A percentile compares a stretch with the other conserved stretches of the same genome.
These are phyloP conservation scores for Cololabis saira DNA, from an alignment of 2,113 vertebrate genomes.

Conservation along the genomic window DNA sequence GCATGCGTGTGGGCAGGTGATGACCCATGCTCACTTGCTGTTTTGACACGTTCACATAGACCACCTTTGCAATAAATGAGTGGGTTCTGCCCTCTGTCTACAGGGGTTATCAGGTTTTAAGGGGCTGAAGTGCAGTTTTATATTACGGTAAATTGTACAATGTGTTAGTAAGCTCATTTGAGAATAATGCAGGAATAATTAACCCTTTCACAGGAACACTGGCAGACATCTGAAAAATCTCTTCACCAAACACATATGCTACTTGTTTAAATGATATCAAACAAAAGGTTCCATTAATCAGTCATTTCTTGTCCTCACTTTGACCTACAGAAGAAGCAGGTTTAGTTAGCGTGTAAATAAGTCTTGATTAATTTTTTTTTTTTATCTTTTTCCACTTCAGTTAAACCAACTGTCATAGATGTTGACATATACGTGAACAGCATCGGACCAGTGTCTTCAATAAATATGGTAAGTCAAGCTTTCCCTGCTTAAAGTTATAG, in stretches of 20 bases:
- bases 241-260: no score
- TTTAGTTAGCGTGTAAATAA: background rate
- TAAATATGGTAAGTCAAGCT: slow-evolving; percentile 94
- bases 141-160: background rate
- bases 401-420: slow-evolving; percentile 93
- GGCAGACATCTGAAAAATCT: no score
- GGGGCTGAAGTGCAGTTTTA: background rate
- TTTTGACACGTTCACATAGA: no score
- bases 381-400: slow-evolving; percentile 76
- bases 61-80: no score
- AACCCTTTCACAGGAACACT: slow-evolving; percentile 7
- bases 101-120: background rate
- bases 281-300: slow-evolving; percentile 26
- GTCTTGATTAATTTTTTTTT: slow-evolving; percentile 24
- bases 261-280: slow-evolving; percentile 2
- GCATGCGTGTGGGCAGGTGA: no score
- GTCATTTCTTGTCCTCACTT: slow-evolving; percentile 6
- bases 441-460: slow-evolving; percentile 96
- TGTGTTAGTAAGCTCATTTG: background rate
- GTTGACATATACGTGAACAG: slow-evolving; percentile 97
- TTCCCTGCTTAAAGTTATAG: no score
- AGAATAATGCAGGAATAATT: slow-evolving; percentile 6
- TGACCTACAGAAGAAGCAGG: slow-evolving; percentile 11
- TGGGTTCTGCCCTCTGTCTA: no score
- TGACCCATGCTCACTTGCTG: no score